Evolutionary conservation across 2,113 vertebrate genomes (phyloP).

Genomic region (Rhynchopsitta pachyrhyncha): DNA sequence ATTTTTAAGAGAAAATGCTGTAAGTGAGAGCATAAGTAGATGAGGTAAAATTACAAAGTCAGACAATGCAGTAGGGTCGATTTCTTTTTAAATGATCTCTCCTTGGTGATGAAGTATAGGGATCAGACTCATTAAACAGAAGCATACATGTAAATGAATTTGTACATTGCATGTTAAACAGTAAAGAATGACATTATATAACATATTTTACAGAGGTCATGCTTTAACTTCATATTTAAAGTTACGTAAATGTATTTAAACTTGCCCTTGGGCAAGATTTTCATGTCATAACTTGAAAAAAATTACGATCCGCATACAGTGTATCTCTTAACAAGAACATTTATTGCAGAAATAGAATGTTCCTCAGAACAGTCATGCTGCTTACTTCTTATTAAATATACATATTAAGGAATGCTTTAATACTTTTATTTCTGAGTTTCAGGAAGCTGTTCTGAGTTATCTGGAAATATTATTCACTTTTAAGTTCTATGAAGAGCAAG

Average conservation of each 20-base stretch:
- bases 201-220: not conserved
- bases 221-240: not conserved
- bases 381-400: conserved; percentile 2
- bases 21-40: not conserved
- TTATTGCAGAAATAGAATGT: conserved; percentile 19
- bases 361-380: not conserved
- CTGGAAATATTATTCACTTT: not conserved
- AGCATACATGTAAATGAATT: not conserved
- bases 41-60: not conserved
- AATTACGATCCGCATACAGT: not conserved
- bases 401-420: not conserved
- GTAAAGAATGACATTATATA: not conserved
- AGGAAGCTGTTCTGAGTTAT: not conserved
- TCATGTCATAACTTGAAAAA: not conserved
- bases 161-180: not conserved
- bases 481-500: not conserved
- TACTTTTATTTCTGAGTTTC: not conserved
- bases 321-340: not conserved
- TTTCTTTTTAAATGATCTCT: not conserved
- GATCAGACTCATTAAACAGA: not conserved
- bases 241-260: not conserved
- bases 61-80: not conserved
- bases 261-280: not conserved
- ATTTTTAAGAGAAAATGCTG: not conserved
- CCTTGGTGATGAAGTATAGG: not conserved